Base-by-base conservation (phyloP, 2,888 invertebrate genomes). In the Leptura quadrifasciata region DNA sequence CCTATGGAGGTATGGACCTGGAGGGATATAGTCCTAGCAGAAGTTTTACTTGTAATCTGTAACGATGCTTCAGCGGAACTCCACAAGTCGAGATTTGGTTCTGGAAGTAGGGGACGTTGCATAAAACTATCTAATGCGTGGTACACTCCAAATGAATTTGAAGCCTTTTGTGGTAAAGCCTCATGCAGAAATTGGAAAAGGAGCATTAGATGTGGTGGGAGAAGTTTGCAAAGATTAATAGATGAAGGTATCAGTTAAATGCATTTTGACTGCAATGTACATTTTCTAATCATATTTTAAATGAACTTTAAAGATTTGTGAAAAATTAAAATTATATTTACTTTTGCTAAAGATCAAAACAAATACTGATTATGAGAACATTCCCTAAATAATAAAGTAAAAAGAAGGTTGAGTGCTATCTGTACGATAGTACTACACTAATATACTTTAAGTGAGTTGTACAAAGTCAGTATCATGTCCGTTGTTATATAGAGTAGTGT, bases 171-270 rank as follows among this genome's bases (percentile, higher is more conserved):
- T 88, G 98, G 98, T 0, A 91, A 98, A 83, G 98, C 96, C 0
- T 97, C 97, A 0, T 97, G 97, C 87, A 98, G 98, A 89, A 98
- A 98, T 89, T 98, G 98, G 98, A 98, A 98, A 88, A 91, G 98
- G 76, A 98, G 97, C 82, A 98, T 98, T 81, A 92, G 97, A 81
- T 97, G 96, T 89, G 98, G 97, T 27, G 98, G 98, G 0, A 92
- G 97, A 81, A 97, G 97, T 84, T 91, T 98, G 67, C 97, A 97
- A 87, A 96, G 96, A 17, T 90, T 98, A 72, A 97, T 98, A 76
- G 97, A 98, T 86, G 97, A 97, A 89, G 96, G 96, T 31, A 79
- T 27, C 15, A 9, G 5, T 31, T 31, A 31, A 60, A 31, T 31
- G 8, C 6, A 6, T 31, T 2, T 31, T 31, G 5, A 31, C 27